Evolutionary conservation across 30 jellyfish, hydroid and myxozoan genomes (phyloP).

Genomic region (Mastigias papua): DNA sequence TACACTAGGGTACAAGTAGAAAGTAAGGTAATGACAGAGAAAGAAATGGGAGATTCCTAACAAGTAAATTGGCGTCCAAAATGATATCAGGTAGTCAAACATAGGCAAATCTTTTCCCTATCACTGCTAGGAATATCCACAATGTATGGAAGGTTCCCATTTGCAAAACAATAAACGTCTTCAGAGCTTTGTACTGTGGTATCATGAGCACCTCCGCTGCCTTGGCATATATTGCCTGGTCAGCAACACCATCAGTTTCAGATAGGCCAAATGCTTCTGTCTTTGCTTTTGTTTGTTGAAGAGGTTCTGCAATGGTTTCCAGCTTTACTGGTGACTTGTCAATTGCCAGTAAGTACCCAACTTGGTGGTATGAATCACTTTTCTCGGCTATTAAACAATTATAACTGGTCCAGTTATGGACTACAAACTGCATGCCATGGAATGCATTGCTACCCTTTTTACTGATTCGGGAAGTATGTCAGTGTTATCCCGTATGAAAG

Average conservation of each 20-base stretch:
- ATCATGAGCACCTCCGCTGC: slow-evolving; percentile 66
- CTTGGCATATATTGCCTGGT: slow-evolving; percentile 74
- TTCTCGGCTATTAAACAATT: too few relatives aligned
- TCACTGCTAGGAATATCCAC: slow-evolving; percentile 49
- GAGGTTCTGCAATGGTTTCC: slow-evolving; percentile 54
- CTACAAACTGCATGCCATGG: too few relatives aligned
- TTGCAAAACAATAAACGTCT: slow-evolving; percentile 59
- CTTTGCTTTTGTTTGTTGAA: slow-evolving; percentile 53
- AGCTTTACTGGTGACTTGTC: slow-evolving; percentile 50
- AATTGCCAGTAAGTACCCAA: too few relatives aligned
- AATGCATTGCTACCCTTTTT: too few relatives aligned
- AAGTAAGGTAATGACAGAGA: neutral
- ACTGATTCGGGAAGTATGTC: too few relatives aligned
- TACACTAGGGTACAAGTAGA: neutral
- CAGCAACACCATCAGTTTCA: slow-evolving; percentile 61
- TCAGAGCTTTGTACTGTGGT: slow-evolving; percentile 42
- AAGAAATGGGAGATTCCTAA: slow-evolving; percentile 13
- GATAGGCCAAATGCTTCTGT: slow-evolving; percentile 58
- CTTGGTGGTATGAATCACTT: too few relatives aligned
- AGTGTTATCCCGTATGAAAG: too few relatives aligned
- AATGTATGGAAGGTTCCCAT: slow-evolving; percentile 80
- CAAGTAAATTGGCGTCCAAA: slow-evolving; percentile 57
- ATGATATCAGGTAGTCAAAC: slow-evolving; percentile 71
- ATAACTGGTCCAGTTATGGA: too few relatives aligned
- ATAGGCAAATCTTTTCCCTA: slow-evolving; percentile 60